Evolutionary conservation across 2,888 invertebrate species (phyloP).

Genomic region (Pyralis farinalis): DNA sequence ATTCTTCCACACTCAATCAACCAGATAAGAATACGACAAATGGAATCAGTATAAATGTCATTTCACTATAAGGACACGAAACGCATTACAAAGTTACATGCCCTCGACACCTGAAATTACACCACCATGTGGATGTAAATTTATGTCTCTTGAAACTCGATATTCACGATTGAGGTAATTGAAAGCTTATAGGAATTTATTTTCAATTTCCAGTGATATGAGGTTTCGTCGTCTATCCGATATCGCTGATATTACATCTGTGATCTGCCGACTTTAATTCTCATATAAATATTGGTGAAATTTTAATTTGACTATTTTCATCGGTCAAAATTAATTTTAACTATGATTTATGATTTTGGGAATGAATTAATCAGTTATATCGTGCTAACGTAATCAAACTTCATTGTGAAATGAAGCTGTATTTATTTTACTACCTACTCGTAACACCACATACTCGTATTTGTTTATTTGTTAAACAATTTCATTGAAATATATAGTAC

Average conservation of each 20-base stretch:
- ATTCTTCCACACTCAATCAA: no score
- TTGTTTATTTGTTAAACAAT: no score
- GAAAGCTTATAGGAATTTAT: constrained; percentile 79
- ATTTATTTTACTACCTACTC: no score
- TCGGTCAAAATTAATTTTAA: neutral
- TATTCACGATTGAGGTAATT: constrained; percentile 74
- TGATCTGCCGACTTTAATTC: constrained; percentile 42
- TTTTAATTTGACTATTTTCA: constrained; percentile 8
- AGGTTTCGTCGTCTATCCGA: constrained; percentile 58
- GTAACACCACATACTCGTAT: no score
- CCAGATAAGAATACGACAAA: no score
- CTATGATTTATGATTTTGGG: no score
- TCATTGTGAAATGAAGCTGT: no score
- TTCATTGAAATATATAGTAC: no score
- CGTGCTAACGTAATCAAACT: no score
- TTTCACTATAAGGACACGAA: neutral
- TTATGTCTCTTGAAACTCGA: constrained; percentile 56
- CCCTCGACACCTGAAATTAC: constrained; percentile 21
- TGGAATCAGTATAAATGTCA: no score
- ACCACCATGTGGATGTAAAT: constrained; percentile 33
- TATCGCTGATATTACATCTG: constrained; percentile 46
- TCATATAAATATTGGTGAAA: constrained; percentile 11
- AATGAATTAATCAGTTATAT: no score
- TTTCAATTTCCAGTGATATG: constrained; percentile 74
- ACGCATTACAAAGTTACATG: constrained; percentile 8